Base-by-base conservation (phyloP, 2,113 vertebrate genomes). In the Oryctolagus cuniculus region DNA sequence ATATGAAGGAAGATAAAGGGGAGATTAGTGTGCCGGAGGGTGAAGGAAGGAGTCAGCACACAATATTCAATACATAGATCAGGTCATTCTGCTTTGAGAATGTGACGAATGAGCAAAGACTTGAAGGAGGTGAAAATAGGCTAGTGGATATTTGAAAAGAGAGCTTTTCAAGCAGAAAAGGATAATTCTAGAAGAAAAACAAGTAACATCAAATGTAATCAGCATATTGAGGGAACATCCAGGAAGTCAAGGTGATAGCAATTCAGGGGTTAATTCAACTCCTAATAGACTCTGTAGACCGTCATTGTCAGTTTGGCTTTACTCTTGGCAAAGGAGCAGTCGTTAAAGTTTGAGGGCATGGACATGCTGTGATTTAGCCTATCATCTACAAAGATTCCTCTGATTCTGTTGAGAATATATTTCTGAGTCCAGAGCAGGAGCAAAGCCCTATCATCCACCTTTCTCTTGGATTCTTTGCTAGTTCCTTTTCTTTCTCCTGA, bases 1-100 rank as follows among this genome's bases (percentile, higher is more conserved):
- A 44, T 64, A 13, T 44, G 75, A 19, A 72, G 74, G 44, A 79
- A 38, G 5, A 55, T 25, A 44, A 85, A 9, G n/a, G 17, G 44
- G 22, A n/a, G 24, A 7, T 74, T 67, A 55, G 22, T 4, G 19
- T 31, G 22, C 17, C 44, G 4, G 4, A 29, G 5, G 11, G 5
- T 2, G 7, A n/a, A 36, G 2, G 4, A 5, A 4, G 8, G 22
- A 70, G 34, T 10, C 24, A 61, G 3, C 2, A 77, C 55, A 5
- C 21, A 16, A 1, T 36, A 58, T 67, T 63, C 81, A 85, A 73
- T n/a, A 53, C 15, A 21, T 67, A 75, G 5, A n/a, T 16, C 22
- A 69, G 4, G 6, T 0, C 10, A 78, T 51, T 83, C 0, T 16
- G 69, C 67, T 63, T 11, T 49, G 4, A 85, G 15, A 4, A 67